A percentile compares a stretch with the other conserved stretches of the same genome.
Conservation (phyloP, 1,140 invertebrate species). For the Liolophura sinensis region DNA sequence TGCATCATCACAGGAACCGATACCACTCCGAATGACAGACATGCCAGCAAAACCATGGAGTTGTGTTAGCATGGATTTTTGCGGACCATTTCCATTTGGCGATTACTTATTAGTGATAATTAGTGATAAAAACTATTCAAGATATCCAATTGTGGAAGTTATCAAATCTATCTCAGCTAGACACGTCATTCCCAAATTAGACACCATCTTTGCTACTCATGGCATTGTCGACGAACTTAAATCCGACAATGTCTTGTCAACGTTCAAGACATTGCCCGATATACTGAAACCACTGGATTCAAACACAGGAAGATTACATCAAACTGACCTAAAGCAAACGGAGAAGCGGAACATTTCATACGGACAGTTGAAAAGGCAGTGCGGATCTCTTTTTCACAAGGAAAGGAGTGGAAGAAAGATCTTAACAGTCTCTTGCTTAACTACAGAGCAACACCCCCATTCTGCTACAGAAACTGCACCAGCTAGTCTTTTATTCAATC, state of each 20-base stretch:
- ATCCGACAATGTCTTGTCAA: too few relatives aligned
- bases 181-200: constrained; percentile 18
- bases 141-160: constrained; percentile 36
- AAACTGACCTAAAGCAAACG: constrained; percentile 22
- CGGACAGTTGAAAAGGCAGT: constrained; percentile 19
- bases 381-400: constrained; percentile 6
- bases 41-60: constrained; percentile 29
- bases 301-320: constrained; percentile 24
- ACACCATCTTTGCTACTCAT: constrained; percentile 20
- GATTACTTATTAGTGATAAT: constrained; percentile 27
- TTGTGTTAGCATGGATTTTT: constrained; percentile 29
- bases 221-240: too few relatives aligned
- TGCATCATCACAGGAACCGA: constrained; percentile 11
- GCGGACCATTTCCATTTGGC: constrained; percentile 29
- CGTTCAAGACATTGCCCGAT: too few relatives aligned
- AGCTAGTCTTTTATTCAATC: neutral
- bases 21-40: constrained; percentile 29
- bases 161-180: constrained; percentile 21
- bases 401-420: constrained; percentile 15
- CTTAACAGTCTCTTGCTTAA: constrained; percentile 17
- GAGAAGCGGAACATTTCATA: constrained; percentile 25
- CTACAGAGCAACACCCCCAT: constrained; percentile 26
- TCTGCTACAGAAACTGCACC: constrained; percentile 15
- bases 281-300: constrained; percentile 17
- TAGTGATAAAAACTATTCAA: constrained; percentile 32